phyloP scores from a whole-genome alignment of 2,113 vertebrate species.

The Ceyx melanurus region DNA sequence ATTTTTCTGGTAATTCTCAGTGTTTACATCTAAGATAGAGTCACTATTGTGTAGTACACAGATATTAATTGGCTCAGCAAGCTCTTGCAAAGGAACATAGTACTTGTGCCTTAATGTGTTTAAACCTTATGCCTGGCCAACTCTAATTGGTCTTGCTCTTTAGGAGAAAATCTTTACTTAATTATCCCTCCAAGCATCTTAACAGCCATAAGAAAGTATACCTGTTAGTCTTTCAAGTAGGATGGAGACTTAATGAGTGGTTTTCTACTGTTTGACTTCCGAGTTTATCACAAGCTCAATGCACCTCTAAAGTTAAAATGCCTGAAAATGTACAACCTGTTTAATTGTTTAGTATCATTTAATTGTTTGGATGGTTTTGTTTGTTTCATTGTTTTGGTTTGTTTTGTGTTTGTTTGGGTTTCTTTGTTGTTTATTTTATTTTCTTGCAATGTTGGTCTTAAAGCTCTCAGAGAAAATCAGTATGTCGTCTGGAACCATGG shows the following conservation, averaged over 20 bases:
- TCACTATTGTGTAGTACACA: neutral
- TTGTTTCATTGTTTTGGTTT: no score
- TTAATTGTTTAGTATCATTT: conserved; percentile 43
- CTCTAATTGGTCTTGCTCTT: conserved; percentile 50
- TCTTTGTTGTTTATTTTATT: neutral
- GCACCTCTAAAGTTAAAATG: neutral
- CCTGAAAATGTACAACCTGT: neutral
- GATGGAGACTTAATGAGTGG: conserved; percentile 27
- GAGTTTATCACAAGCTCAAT: conserved; percentile 36
- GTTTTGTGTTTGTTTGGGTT: no score
- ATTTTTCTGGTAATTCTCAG: neutral
- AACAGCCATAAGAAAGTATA: conserved; percentile 34
- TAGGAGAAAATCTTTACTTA: conserved; percentile 58
- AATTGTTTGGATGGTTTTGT: neutral
- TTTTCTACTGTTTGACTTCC: conserved; percentile 24
- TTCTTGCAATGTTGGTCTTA: conserved; percentile 3
- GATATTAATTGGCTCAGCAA: neutral
- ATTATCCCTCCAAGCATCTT: conserved; percentile 54
- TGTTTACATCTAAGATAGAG: neutral
- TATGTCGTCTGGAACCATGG: neutral
- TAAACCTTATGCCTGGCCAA: neutral
- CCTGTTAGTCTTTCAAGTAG: conserved; percentile 24
- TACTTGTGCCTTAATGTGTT: conserved; percentile 3
- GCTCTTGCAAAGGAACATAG: neutral
- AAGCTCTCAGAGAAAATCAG: neutral